Percentiles rank a stretch among this genome's conserved stretches.
These are phyloP conservation scores for Bettongia penicillata DNA, from an alignment of 2,113 vertebrate species.

Conservation along the genomic window DNA sequence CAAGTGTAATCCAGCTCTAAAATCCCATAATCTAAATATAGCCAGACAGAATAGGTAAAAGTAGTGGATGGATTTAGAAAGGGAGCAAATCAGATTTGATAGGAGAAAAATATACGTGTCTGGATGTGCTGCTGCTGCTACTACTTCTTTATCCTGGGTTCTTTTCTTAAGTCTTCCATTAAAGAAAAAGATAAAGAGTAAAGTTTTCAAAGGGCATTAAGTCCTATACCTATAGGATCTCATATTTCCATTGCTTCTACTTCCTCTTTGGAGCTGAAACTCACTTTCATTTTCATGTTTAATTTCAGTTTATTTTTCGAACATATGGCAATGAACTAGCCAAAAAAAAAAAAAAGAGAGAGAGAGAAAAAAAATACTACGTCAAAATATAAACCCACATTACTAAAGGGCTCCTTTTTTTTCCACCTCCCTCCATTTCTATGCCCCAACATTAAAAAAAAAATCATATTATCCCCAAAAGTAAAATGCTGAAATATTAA, in stretches of 20 bases:
- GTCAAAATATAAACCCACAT: neutral
- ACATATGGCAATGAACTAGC: neutral
- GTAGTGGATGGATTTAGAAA: neutral
- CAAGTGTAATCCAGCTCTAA: neutral
- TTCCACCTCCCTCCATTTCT: neutral
- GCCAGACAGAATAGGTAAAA: neutral
- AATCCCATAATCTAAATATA: neutral
- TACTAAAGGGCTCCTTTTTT: neutral
- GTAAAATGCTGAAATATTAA: slow-evolving; percentile 21
- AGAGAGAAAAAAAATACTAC: neutral
- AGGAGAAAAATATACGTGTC: neutral
- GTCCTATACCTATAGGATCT: neutral
- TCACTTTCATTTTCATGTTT: neutral
- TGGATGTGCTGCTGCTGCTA: neutral
- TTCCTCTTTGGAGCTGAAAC: neutral
- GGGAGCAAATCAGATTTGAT: neutral
- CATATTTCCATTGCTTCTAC: neutral
- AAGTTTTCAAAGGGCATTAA: neutral
- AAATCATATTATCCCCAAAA: neutral
- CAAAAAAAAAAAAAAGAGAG: neutral
- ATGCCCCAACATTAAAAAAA: neutral
- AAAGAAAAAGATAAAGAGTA: neutral
- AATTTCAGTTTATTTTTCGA: neutral
- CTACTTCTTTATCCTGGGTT: neutral
- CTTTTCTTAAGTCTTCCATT: neutral